These are phyloP conservation scores for Egretta garzetta DNA, from an alignment of 2,113 vertebrate genomes.

Conservation along the genomic window DNA sequence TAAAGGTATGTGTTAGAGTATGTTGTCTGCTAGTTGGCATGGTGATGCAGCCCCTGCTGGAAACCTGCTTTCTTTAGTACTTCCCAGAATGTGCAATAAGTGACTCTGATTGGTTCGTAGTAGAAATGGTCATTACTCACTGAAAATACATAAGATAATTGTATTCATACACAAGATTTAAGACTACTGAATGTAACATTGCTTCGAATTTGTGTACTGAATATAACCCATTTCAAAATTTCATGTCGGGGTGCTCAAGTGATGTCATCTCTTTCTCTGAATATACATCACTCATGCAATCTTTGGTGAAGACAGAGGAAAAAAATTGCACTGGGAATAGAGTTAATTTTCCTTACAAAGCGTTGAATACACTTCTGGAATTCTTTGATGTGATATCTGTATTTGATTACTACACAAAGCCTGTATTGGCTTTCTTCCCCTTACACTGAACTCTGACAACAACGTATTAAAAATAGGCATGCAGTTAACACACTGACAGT, in stretches of 20 bases:
- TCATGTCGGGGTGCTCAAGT: neutral
- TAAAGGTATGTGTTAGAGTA: constrained; percentile 83
- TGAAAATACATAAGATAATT: neutral
- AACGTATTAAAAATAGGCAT: neutral
- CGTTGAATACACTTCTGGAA: neutral
- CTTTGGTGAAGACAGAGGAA: neutral
- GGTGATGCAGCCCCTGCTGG: neutral
- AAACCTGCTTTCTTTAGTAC: neutral
- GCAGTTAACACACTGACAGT: neutral
- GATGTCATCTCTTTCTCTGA: neutral
- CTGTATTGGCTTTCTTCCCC: neutral
- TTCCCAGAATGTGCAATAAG: neutral
- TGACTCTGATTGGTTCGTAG: neutral
- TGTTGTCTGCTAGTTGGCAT: neutral
- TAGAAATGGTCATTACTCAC: neutral
- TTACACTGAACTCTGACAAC: no score
- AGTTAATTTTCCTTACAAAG: neutral
- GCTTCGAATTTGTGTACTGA: neutral
- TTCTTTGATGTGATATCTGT: neutral
- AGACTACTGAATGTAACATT: neutral
- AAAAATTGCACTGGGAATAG: neutral
- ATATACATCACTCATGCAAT: neutral
- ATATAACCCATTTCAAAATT: neutral
- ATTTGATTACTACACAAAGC: neutral
- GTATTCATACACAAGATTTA: neutral